phyloP scores from a whole-genome alignment of 2,113 vertebrate genomes.

The Ibidorhyncha struthersii region DNA sequence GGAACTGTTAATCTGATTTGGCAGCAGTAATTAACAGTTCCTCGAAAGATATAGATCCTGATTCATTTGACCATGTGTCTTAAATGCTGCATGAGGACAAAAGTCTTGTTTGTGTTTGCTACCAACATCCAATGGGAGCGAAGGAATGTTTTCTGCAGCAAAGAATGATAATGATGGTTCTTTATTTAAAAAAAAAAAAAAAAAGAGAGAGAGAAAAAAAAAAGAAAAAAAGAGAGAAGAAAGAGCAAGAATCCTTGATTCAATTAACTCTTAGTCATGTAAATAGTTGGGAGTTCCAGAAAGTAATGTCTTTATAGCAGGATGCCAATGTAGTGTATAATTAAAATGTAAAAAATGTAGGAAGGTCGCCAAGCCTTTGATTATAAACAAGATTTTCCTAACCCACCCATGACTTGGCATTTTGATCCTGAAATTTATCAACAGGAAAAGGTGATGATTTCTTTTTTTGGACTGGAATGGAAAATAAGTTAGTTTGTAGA shows the following conservation, averaged over 20 bases:
- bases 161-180: background rate
- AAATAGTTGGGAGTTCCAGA: constrained; percentile 50
- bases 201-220: too few relatives aligned
- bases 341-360: constrained; percentile 69
- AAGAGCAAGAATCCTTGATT: constrained; percentile 61
- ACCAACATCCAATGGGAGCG: background rate
- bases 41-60: background rate
- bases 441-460: constrained; percentile 67
- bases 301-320: constrained; percentile 62
- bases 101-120: background rate
- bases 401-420: constrained; percentile 51
- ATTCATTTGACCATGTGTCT: background rate
- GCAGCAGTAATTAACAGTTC: constrained; percentile 13
- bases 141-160: background rate
- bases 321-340: constrained; percentile 48
- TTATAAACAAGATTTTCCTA: constrained; percentile 59
- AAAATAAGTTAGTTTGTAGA: constrained; percentile 1
- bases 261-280: constrained; percentile 74
- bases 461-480: background rate
- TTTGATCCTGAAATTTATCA: constrained; percentile 60
- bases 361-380: constrained; percentile 62
- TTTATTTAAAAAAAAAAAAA: background rate
- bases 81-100: background rate
- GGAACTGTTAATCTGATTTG: background rate
- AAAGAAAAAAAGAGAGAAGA: background rate